Evolutionary conservation across 2,888 invertebrate genomes (phyloP), one percentile per base, ranked within the genome.

Genomic region (Exocentrus adspersus): DNA sequence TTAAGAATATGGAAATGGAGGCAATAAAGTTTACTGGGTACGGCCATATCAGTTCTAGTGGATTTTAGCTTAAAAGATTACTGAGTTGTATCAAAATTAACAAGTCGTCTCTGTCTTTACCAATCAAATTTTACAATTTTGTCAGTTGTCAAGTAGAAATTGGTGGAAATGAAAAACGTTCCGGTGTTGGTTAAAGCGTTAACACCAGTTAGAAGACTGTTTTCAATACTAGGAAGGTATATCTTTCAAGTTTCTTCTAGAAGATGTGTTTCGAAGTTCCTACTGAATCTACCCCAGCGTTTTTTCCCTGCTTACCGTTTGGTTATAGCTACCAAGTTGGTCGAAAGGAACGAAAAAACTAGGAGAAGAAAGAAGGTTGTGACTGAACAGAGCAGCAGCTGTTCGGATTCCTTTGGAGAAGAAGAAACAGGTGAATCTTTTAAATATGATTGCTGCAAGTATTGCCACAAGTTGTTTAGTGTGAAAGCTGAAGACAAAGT

Each of bases 251-350:
- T 69, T n/a, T 64, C 61, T 7, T 71, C 68, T 0, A 67, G 73
- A 54, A 62, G 45, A 57, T 30, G 41, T 1, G 59, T 74, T n/a
- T 65, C 70, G 0, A 72, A 72, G 37, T 37, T 71, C 17, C 43
- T 74, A 30, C 19, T 72, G 7, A 70, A 68, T 19, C 46, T 74
- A 6, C 74, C 74, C 0, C 41, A 52, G 2, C 45, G 46, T 5
- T 64, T 73, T 16, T 74, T 74, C 43, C 72, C 73, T 0, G 48
- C 41, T 1, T 73, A 72, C 30, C 65, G 74, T 2, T 32, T 72
- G 2, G 41, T 66, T 6, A 58, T 71, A n/a, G 71, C 51, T 54
- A 41, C 63, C 6, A 20, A 61, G 1, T 56, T 71, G 21, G 65
- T 71, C 7, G 66, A 64, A 20, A 57, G 51, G 28, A 70, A 67